Base-by-base conservation (phyloP, 1,140 invertebrate species). In the Paramacrobiotus metropolitanus region DNA sequence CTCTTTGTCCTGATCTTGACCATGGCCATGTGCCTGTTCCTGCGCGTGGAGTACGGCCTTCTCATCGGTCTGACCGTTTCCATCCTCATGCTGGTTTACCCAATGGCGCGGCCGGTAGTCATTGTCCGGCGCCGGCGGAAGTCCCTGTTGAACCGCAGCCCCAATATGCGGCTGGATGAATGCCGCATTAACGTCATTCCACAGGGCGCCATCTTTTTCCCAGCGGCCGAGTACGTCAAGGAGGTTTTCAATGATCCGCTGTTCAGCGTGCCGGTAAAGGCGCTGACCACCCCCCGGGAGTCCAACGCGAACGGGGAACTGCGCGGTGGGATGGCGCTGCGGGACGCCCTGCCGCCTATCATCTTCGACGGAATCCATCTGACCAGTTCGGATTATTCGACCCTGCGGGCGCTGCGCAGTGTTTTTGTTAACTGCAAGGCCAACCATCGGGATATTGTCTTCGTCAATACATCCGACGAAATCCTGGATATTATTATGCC, bases 1-100 rank as follows among this genome's bases (percentile, higher is more conserved):
- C 48, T 55, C 24, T 55, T 55, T 24, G 48, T 55, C 15, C 48
- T 55, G 15, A 24, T 55, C 15, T 28, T 55, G 15, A 55, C 48
- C 24, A 55, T 55, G 48, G 48, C 24, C 48, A 24, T 24, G 24
- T 55, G 48, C 24, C 24, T 55, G 15, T 24, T 55, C 24, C 24
- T 55, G 24, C 48, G 48, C 9, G 48, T 92, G 0, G 86, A 95
- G 72, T 82, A 85, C 66, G 90, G 90, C 20, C 86, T 96, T 61
- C 72, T 93, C 1, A 77, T 87, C 61, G 91, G 91, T 2, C 85
- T 91, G 2, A 78, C 78, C 1, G 77, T 88, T 4, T 89, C 91
- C 70, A 75, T 94, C 1, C 71, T 87, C 4, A 82, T 92, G 65
- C 71, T 95, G 1, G 73, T 95, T 0, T 89, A 91, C 72, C 82